Conservation (phyloP, 2,113 vertebrate species). For the Noturus placidus region DNA sequence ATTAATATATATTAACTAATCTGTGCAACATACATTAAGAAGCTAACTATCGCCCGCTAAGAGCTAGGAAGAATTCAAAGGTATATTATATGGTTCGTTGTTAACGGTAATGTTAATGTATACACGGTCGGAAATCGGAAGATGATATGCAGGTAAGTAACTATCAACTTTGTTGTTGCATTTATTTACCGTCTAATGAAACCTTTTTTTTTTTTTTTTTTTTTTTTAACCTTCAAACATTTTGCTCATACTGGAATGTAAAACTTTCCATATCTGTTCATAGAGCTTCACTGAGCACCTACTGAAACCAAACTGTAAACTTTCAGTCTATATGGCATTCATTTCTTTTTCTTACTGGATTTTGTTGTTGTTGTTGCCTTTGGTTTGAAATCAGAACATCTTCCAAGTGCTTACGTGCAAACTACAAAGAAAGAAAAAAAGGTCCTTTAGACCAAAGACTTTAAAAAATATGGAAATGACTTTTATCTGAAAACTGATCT, state of each 20-base stretch:
- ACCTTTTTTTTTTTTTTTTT: no score
- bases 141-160: slow-evolving; percentile 46
- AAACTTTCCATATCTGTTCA: background rate
- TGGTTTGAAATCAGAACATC: background rate
- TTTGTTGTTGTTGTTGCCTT: background rate
- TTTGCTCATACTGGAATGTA: background rate
- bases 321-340: background rate
- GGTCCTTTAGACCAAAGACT: no score
- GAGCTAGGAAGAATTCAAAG: background rate
- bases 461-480: background rate
- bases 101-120: background rate
- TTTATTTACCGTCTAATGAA: background rate
- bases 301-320: background rate
- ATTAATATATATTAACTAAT: background rate
- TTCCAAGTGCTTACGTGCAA: background rate
- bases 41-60: background rate
- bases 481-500: background rate
- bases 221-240: background rate
- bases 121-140: background rate
- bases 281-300: background rate
- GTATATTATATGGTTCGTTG: background rate
- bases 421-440: no score
- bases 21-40: background rate
- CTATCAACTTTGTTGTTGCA: background rate
- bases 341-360: background rate